Evolutionary conservation across 2,797 vertebrate genomes (phyloP).

Genomic region (Neosalanx taihuensis): DNA sequence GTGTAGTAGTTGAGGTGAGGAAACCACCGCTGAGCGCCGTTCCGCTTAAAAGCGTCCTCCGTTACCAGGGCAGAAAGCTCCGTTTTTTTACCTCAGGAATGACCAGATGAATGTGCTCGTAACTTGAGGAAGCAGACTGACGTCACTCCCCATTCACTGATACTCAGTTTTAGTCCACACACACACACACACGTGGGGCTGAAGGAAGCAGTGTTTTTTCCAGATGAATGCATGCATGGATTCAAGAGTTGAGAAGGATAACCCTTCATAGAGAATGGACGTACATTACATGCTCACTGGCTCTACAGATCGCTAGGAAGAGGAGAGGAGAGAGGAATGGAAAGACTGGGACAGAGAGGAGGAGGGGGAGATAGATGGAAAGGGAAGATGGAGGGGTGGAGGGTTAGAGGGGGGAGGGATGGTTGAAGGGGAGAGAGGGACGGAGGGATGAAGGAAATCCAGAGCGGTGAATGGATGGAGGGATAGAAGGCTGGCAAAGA

Average conservation of each 20-base stretch:
- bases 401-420: neutral
- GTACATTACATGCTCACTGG: slow-evolving; percentile 69
- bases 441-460: slow-evolving; percentile 11
- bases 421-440: slow-evolving; percentile 31
- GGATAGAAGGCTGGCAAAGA: slow-evolving; percentile 39
- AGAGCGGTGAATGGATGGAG: no score
- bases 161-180: slow-evolving; percentile 46
- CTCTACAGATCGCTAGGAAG: slow-evolving; percentile 60
- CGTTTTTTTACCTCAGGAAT: slow-evolving; percentile 51
- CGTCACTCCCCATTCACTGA: slow-evolving; percentile 65
- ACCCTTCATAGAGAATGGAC: slow-evolving; percentile 67
- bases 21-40: slow-evolving; percentile 7
- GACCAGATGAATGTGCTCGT: slow-evolving; percentile 58
- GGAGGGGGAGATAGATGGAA: neutral
- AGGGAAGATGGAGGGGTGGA: slow-evolving; percentile 17
- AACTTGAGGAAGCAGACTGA: slow-evolving; percentile 64
- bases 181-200: slow-evolving; percentile 25
- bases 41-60: slow-evolving; percentile 38
- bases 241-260: slow-evolving; percentile 66
- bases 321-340: slow-evolving; percentile 47
- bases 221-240: slow-evolving; percentile 65
- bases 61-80: slow-evolving; percentile 32
- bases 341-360: no score
- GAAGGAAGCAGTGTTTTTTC: slow-evolving; percentile 62
- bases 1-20: neutral